Conservation (phyloP, 2,888 invertebrate genomes). For the Empis livida region DNA sequence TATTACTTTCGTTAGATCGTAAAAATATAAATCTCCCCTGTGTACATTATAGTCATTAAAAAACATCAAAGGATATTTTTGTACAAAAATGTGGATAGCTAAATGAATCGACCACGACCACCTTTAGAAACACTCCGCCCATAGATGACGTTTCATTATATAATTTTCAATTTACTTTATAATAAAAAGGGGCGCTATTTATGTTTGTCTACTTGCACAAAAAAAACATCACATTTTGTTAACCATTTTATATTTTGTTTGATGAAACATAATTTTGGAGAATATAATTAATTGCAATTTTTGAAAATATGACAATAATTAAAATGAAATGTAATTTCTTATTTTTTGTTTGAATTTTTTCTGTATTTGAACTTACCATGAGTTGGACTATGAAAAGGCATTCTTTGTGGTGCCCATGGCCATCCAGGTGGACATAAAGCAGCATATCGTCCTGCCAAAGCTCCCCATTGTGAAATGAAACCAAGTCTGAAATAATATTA, state of each 20-base stretch:
- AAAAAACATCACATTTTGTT: background rate
- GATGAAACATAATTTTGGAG: background rate
- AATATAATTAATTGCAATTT: background rate
- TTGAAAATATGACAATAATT: too few species aligned
- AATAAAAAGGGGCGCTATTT: background rate
- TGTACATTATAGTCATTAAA: slow-evolving; percentile 12
- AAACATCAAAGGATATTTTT: slow-evolving; percentile 8
- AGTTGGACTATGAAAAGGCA: slow-evolving; percentile 46
- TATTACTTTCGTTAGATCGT: too few species aligned
- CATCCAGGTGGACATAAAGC: slow-evolving; percentile 51
- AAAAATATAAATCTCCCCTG: slow-evolving; percentile 6
- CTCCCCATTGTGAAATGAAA: slow-evolving; percentile 70
- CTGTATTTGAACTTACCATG: slow-evolving; percentile 43
- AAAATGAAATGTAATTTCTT: slow-evolving; percentile 2
- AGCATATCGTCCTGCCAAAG: slow-evolving; percentile 60
- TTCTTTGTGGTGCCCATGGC: slow-evolving; percentile 46
- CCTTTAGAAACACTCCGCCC: too few species aligned
- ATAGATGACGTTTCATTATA: too few species aligned
- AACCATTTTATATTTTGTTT: background rate
- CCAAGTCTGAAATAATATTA: slow-evolving; percentile 51
- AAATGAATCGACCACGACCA: too few species aligned
- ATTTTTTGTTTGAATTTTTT: background rate
- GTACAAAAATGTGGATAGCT: too few species aligned
- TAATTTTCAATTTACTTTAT: too few species aligned
- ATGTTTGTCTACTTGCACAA: background rate